Percentiles rank a stretch among this genome's conserved stretches.
Conservation (phyloP, 1,140 invertebrate genomes). For the Diorhabda elongata region DNA sequence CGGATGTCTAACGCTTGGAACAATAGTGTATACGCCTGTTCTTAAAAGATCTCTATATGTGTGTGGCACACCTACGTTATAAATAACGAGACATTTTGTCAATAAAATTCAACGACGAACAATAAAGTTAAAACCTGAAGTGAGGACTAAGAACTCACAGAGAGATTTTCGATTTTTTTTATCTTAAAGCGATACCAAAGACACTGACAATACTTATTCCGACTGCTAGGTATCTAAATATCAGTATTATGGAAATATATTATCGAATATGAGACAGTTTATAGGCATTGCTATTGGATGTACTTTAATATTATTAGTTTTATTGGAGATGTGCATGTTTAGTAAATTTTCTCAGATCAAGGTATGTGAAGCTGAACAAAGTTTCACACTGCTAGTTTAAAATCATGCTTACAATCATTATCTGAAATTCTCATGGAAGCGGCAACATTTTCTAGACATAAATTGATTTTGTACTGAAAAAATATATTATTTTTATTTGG, state of each 20-base stretch:
- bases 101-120: constrained; percentile 2
- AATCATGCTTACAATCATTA: too few relatives aligned
- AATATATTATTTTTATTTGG: too few relatives aligned
- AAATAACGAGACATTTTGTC: constrained; percentile 2
- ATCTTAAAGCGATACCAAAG: background rate
- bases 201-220: background rate
- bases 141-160: constrained; percentile 1
- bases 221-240: background rate
- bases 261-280: background rate
- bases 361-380: too few relatives aligned
- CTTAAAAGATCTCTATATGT: background rate
- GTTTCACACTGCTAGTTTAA: too few relatives aligned
- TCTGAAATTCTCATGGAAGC: too few relatives aligned
- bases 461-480: too few relatives aligned
- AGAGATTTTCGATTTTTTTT: background rate
- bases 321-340: too few relatives aligned
- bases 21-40: constrained; percentile 2
- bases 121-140: constrained; percentile 3
- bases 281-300: background rate
- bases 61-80: constrained; percentile 1
- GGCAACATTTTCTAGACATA: too few relatives aligned
- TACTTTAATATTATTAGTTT: too few relatives aligned
- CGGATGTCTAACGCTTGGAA: background rate
- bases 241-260: constrained; percentile 1
- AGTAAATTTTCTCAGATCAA: too few relatives aligned